phyloP scores from a whole-genome alignment of 2,797 vertebrate species.

The Natrix natrix region DNA sequence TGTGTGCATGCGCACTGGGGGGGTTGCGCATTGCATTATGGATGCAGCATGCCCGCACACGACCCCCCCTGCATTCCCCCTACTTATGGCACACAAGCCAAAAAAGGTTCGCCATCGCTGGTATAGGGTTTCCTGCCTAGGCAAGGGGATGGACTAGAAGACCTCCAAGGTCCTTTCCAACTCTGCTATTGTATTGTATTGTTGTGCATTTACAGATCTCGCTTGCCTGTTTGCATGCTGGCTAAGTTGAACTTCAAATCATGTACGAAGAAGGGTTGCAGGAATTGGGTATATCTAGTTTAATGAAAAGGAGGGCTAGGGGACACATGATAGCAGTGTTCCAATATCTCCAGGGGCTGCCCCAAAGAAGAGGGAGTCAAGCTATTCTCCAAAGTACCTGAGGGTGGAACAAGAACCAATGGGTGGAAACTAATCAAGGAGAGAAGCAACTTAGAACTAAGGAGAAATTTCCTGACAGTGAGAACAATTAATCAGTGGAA shows the following conservation, averaged over 20 bases:
- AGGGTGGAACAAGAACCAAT: accelerated
- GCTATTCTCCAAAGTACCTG: neutral
- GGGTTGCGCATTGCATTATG: too few species aligned
- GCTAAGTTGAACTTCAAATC: conserved; percentile 16
- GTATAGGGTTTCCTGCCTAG: too few species aligned
- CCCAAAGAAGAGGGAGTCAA: neutral
- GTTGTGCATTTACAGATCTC: neutral
- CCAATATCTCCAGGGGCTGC: too few species aligned
- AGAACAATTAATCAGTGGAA: neutral
- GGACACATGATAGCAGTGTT: neutral
- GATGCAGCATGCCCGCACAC: too few species aligned
- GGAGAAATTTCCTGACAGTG: neutral
- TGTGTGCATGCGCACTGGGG: too few species aligned
- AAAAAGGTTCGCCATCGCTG: too few species aligned
- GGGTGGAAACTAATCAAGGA: neutral
- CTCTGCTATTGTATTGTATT: too few species aligned
- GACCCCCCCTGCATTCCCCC: too few species aligned
- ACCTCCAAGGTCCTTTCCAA: too few species aligned
- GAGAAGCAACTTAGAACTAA: neutral
- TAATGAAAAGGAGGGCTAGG: neutral
- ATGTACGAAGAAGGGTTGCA: neutral
- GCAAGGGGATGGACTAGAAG: too few species aligned
- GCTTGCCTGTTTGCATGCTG: conserved; percentile 4
- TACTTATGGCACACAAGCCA: too few species aligned
- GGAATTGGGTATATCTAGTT: neutral